These are phyloP conservation scores for Phanerotoma sp. DNA, from an alignment of 2,888 invertebrate species.

Conservation along the genomic window DNA sequence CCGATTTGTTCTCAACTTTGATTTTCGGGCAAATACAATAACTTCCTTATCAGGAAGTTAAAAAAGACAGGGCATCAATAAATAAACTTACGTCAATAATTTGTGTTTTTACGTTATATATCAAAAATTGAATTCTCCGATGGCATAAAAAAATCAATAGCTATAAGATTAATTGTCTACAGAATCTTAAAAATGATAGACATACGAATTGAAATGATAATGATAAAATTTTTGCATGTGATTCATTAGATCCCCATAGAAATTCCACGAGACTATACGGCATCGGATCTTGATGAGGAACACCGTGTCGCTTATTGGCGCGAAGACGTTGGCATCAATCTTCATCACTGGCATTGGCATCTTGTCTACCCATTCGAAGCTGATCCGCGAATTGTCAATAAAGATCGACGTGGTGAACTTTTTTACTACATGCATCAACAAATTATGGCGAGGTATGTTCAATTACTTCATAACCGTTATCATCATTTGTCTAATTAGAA, in stretches of 20 bases:
- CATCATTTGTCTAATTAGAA: too few species aligned
- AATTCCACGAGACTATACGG: conserved; percentile 75
- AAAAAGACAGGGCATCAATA: too few species aligned
- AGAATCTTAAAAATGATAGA: too few species aligned
- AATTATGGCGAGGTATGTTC: conserved; percentile 63
- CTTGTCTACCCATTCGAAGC: conserved; percentile 80
- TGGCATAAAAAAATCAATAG: too few species aligned
- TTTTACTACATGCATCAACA: conserved; percentile 82
- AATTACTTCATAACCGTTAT: too few species aligned
- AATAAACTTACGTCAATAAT: too few species aligned
- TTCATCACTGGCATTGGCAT: conserved; percentile 93
- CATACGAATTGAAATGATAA: neutral
- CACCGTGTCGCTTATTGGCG: conserved; percentile 82
- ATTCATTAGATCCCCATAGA: conserved; percentile 64
- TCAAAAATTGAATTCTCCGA: too few species aligned
- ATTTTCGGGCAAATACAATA: too few species aligned
- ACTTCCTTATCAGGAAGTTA: too few species aligned
- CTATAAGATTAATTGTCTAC: too few species aligned
- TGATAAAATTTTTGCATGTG: conserved; percentile 12
- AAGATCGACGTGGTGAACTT: conserved; percentile 76
- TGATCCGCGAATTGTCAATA: conserved; percentile 66
- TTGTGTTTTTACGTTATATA: too few species aligned
- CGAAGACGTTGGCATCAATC: conserved; percentile 82
- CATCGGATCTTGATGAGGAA: conserved; percentile 72
- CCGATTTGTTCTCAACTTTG: too few species aligned